Base-by-base conservation (phyloP, 2,113 vertebrate genomes). In the Myiopsitta monachus region DNA sequence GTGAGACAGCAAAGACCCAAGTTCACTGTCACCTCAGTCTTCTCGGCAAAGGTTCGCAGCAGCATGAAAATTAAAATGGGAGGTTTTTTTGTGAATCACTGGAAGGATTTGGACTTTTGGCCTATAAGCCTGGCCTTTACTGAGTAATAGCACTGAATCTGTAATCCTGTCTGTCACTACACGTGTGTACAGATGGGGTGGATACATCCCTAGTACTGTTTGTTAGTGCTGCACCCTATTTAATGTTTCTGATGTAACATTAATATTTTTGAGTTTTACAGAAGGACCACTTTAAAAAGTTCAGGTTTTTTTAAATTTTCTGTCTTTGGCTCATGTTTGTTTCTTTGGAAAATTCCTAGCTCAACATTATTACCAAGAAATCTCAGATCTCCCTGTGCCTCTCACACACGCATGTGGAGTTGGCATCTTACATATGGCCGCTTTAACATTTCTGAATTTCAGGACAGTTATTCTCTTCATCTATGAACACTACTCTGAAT, bases 391-490 rank as follows among this genome's bases (percentile, higher is more conserved):
- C 75, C 69, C 57, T 47, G 75, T 61, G 62, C 81, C 62, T 78
- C 83, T 70, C 47, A 66, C 39, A 70, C 31, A 33, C 0, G 0
- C 30, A 5, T 5, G 41, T 44, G 64, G 72, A 82, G 72, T 67
- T 63, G 75, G 55, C 36, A 9, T 36, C 78, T 70, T 93, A 73
- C 81, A 73, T 84, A 88, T 38, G 73, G 77, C 52, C 0, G 0
- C 74, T 83, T 76, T 12, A 87, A 72, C 46, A 57, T 93, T 91
- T 91, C 57, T 74, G 46, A 51, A 78, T 94, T 96, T 68, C 69
- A 63, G 90, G 77, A 87, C 77, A 59, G 64, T 55, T 90, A 84
- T 61, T 96, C 78, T 93, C 66, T 59, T 90, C 80, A 90, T 92
- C 93, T 54, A 30, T 9, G 43, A 90, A 89, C 69, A 69, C 66